Evolutionary conservation across 2,113 vertebrate genomes (phyloP), one percentile per base, ranked within the genome.

Genomic region (Colaptes auratus): DNA sequence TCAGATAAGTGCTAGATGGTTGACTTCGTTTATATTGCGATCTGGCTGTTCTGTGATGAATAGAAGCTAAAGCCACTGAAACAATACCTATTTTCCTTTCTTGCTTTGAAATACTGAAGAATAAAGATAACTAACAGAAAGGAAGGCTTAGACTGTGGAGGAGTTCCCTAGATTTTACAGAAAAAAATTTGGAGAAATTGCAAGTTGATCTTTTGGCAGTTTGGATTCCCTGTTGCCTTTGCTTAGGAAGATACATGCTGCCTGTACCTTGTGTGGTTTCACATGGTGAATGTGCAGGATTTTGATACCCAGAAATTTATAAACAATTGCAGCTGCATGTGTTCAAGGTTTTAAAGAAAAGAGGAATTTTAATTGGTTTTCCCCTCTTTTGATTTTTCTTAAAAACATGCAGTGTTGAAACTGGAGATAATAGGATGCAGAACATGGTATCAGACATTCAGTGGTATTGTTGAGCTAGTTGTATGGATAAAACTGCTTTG

Each of bases 61-160:
- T 81, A 76, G 65, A 70, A 93, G 81, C 81, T 61, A 36, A 88
- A 67, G n/a, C 53, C 86, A 31, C 72, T 85, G 79, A 82, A 93
- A 96, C 93, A 82, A 69, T 39, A 80, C 76, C 94, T 91, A 64
- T 50, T 94, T 93, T 96, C 50, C 70, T 92, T 89, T 89, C 80
- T 79, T 89, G 69, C 82, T 79, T 82, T 89, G 85, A 95, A 93
- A 67, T 76, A 60, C 63, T 30, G 65, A 84, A 80, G 69, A 86
- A 46, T 77, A 78, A 78, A 44, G 8, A 33, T 80, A 92, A 52
- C 71, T n/a, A 30, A 36, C 59, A 63, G 58, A 50, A 77, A 81
- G 48, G 44, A 82, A 42, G 7, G 65, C 21, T 73, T 60, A 36
- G 3, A 8, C 9, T 75, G 8, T 42, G 65, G 48, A 42, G 33